A percentile compares a stretch with the other conserved stretches of the same genome.
Evolutionary conservation across 1,140 invertebrate species (phyloP).

Genomic region (Leptinotarsa undecemlineata): DNA sequence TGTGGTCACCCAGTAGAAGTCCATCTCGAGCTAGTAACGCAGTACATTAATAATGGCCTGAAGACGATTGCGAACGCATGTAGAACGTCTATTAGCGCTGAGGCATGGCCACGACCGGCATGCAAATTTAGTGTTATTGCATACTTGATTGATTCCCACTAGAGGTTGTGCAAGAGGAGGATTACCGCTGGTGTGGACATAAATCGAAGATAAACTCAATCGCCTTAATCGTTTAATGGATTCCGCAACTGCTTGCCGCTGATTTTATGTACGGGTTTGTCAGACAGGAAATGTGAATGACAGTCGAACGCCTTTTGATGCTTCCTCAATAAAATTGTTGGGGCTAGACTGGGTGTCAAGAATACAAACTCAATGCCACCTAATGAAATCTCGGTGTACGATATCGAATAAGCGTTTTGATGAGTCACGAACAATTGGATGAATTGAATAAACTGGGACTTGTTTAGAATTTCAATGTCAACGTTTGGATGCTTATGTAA

Average conservation of each 20-base stretch:
- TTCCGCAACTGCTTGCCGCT: slow-evolving; percentile 30
- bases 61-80: slow-evolving; percentile 28
- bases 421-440: no score
- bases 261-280: slow-evolving; percentile 31
- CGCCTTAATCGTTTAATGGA: slow-evolving; percentile 44
- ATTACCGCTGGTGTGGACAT: slow-evolving; percentile 38
- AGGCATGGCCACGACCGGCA: slow-evolving; percentile 45
- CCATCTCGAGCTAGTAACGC: not conserved
- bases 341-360: no score
- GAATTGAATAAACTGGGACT: no score
- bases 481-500: no score
- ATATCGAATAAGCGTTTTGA: no score
- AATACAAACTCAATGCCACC: no score
- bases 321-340: slow-evolving; percentile 1
- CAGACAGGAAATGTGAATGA: slow-evolving; percentile 23
- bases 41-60: not conserved
- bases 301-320: not conserved
- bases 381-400: no score
- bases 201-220: slow-evolving; percentile 44
- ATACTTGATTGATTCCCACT: slow-evolving; percentile 44
- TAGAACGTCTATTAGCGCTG: slow-evolving; percentile 46
- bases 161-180: slow-evolving; percentile 34
- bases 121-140: slow-evolving; percentile 50
- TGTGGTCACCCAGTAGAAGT: not conserved
- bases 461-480: no score